Conservation (phyloP, 2,113 vertebrate species). For the Globicephala melas region DNA sequence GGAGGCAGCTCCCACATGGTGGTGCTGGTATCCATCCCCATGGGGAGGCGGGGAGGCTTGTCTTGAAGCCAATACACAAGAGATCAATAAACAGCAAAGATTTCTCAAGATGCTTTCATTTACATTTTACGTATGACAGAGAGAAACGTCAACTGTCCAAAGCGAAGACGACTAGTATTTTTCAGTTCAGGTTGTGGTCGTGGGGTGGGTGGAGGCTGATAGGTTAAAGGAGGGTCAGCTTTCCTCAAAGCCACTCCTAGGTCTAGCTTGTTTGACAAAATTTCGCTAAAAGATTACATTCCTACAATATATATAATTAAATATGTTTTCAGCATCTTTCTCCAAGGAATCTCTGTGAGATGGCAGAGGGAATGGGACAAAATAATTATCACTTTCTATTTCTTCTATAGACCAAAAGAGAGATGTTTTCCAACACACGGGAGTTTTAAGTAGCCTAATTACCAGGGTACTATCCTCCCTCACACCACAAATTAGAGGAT, state of each 20-base stretch:
- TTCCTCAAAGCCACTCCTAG: not conserved
- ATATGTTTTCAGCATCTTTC: constrained; percentile 9
- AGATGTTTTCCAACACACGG: constrained; percentile 46
- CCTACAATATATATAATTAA: constrained; percentile 23
- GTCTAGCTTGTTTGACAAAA: constrained; percentile 16
- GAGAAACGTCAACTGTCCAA: not conserved
- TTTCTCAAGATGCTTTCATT: not conserved
- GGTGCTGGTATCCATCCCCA: rapidly evolving
- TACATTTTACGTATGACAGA: not conserved
- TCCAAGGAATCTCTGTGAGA: not conserved
- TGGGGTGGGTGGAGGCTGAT: not conserved
- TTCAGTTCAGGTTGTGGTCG: not conserved
- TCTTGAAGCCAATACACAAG: not conserved
- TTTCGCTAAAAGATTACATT: not conserved
- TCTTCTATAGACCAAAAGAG: constrained; percentile 19
- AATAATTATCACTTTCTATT: constrained; percentile 50
- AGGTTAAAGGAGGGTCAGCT: not conserved
- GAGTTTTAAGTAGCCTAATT: constrained; percentile 29
- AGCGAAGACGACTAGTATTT: not conserved
- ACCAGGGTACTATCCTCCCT: not conserved
- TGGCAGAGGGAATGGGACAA: not conserved
- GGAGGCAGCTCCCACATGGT: rapidly evolving
- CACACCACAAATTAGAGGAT: constrained; percentile 12
- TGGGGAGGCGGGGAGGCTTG: rapidly evolving
- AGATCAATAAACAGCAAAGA: not conserved